Percentiles rank a stretch among this genome's conserved stretches.
phyloP scores from a whole-genome alignment of 2,797 vertebrate species.

The Sylvia borin region DNA sequence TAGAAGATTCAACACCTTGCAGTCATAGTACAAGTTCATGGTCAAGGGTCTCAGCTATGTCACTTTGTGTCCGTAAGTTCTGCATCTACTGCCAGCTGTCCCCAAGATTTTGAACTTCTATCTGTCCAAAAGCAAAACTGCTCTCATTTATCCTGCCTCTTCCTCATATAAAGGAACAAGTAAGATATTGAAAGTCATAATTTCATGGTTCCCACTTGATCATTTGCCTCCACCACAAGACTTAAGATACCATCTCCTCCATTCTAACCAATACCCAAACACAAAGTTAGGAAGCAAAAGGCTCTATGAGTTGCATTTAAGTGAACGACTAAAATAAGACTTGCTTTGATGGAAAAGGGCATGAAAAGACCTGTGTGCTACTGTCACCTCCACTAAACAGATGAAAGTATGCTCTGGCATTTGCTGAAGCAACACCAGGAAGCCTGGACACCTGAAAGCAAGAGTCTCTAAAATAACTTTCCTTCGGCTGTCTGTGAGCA shows the following conservation, averaged over 20 bases:
- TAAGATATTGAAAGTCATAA: background rate
- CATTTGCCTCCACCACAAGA: background rate
- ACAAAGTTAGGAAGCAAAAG: background rate
- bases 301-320: background rate
- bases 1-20: background rate
- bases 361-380: background rate
- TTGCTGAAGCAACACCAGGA: background rate
- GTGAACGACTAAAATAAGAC: background rate
- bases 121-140: background rate
- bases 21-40: background rate
- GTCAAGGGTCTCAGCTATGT: background rate
- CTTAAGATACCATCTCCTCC: background rate
- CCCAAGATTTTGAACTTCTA: background rate
- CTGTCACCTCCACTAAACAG: background rate
- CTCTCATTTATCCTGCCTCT: background rate
- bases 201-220: background rate
- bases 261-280: background rate
- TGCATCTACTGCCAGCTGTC: background rate
- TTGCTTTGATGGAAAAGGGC: background rate
- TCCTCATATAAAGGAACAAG: background rate
- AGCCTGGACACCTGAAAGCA: background rate
- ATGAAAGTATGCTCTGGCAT: background rate
- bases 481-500: background rate
- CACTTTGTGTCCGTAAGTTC: fast-evolving
- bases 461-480: background rate